phyloP scores from a whole-genome alignment of 2,113 vertebrate genomes.

The Bufo bufo region DNA sequence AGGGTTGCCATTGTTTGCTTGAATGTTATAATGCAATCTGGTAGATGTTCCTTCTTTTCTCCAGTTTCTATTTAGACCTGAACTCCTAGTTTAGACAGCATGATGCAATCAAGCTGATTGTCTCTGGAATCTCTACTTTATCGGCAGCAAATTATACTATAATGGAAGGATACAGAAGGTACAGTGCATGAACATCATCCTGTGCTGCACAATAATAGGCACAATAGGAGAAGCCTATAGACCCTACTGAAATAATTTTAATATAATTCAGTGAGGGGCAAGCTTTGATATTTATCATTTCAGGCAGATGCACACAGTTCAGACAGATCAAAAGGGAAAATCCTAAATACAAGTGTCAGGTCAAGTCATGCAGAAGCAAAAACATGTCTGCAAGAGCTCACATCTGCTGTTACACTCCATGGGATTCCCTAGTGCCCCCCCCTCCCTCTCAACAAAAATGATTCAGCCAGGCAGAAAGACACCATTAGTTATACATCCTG shows the following conservation, averaged over 20 bases:
- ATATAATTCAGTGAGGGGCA: background rate
- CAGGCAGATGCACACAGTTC: conserved; percentile 62
- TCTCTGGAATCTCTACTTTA: background rate
- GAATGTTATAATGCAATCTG: background rate
- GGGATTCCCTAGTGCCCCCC: conserved; percentile 60
- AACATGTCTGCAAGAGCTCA: conserved; percentile 58
- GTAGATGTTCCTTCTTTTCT: background rate
- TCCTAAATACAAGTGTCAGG: conserved; percentile 61
- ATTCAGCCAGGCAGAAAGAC: conserved; percentile 11
- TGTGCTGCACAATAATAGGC: background rate
- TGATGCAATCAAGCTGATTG: background rate
- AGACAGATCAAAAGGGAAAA: conserved; percentile 62
- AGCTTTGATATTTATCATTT: conserved; percentile 65
- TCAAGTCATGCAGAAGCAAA: conserved; percentile 65
- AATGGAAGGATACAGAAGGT: background rate
- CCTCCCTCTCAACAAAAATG: conserved; percentile 6
- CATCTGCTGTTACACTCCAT: conserved; percentile 55
- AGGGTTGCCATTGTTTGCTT: background rate
- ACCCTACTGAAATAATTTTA: conserved; percentile 9
- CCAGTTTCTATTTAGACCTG: background rate
- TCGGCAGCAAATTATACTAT: background rate
- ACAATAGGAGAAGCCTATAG: background rate
- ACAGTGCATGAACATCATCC: background rate
- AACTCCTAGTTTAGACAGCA: background rate
- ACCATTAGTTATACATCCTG: conserved; percentile 21